These are phyloP conservation scores for Galerucella calmariensis DNA, from an alignment of 2,888 invertebrate species.

Conservation along the genomic window DNA sequence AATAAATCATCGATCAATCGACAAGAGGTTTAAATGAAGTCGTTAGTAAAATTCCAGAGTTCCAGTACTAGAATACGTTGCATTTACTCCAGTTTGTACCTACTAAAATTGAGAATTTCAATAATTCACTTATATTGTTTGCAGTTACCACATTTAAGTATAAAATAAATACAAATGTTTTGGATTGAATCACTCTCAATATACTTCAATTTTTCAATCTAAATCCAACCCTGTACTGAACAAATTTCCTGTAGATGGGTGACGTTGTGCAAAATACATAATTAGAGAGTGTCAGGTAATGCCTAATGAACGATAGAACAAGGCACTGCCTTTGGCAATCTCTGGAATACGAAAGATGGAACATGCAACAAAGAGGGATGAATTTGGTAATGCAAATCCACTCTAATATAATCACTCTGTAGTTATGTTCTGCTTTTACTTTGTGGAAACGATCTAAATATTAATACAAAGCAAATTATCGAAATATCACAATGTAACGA, in stretches of 20 bases:
- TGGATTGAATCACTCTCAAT: not conserved
- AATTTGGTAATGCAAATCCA: slow-evolving; percentile 53
- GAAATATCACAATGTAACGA: slow-evolving; percentile 23
- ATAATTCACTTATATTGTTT: too few species aligned
- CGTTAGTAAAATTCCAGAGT: too few species aligned
- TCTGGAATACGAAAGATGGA: slow-evolving; percentile 48
- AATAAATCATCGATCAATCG: too few species aligned
- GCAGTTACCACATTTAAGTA: too few species aligned
- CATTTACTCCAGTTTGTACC: too few species aligned
- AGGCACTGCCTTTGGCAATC: slow-evolving; percentile 51
- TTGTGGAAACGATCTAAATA: slow-evolving; percentile 40
- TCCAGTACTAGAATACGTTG: too few species aligned
- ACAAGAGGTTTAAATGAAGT: too few species aligned
- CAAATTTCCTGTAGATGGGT: slow-evolving; percentile 52
- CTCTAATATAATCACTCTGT: slow-evolving; percentile 46
- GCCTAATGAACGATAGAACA: slow-evolving; percentile 58
- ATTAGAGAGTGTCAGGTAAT: slow-evolving; percentile 64
- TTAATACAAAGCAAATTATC: slow-evolving; percentile 43
- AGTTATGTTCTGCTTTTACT: slow-evolving; percentile 40
- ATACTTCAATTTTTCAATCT: not conserved
- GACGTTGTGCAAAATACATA: slow-evolving; percentile 62
- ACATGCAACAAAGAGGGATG: slow-evolving; percentile 45
- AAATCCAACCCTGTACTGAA: slow-evolving; percentile 38
- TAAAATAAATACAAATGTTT: not conserved
- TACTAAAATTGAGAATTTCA: too few species aligned